Base-by-base conservation (phyloP, 2,797 vertebrate species). In the Knipowitschia caucasica region DNA sequence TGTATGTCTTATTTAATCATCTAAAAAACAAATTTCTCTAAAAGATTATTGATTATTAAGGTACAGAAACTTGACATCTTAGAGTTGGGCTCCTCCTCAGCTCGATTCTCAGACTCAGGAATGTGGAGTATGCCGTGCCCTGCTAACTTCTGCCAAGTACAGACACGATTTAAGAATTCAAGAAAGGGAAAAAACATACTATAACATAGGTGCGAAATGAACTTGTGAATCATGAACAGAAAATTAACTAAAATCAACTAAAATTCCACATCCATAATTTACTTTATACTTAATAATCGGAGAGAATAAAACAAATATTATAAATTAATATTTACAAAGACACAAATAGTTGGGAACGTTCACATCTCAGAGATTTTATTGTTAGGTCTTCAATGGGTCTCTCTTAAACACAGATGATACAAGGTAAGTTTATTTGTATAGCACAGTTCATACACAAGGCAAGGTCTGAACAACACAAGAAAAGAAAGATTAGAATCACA, bases 61-160 rank as follows among this genome's bases (percentile, higher is more conserved):
- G 1, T 21, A 12, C 2, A 43, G 23, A 5, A n/a, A n/a, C n/a
- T n/a, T n/a, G n/a, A n/a, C n/a, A n/a, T n/a, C n/a, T n/a, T n/a
- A n/a, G n/a, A n/a, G 42, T 40, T 27, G 36, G 40, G 59, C 68
- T 73, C 39, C 67, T 66, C 67, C 55, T 81, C 53, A 68, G 65
- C 74, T 76, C 58, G 69, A 67, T 71, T 77, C 64, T 73, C 62
- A 82, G 69, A 79, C 82, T 81, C 43, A 69, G 82, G 87, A 89
- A 90, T 90, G 83, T 59, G 31, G 75, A 78, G 73, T 64, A 86
- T 89, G 75, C 69, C 52, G 67, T 71, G 76, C 69, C 52, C 68
- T 71, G 76, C 43, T 83, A 62, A 71, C 56, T 63, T 18, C 73
- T 69, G 70, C 86, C 85, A 76, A 83, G 86, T 83, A 78, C 82